Evolutionary conservation across 2,888 invertebrate species (phyloP).

Genomic region (Nomada goodeniana): DNA sequence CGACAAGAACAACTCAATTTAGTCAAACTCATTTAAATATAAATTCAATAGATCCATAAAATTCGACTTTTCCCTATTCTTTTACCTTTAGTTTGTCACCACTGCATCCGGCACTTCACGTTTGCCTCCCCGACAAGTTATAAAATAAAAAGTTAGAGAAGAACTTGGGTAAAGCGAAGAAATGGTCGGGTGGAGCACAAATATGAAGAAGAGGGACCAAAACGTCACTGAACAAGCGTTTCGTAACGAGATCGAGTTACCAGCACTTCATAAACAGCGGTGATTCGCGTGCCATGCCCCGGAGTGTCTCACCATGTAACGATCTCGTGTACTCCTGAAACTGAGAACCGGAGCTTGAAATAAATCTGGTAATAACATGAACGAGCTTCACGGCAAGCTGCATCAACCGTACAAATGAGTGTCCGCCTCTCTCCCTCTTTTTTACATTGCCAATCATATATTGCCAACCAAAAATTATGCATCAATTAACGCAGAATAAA

Average conservation of each 20-base stretch:
- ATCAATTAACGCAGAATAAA: no score
- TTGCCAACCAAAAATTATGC: no score
- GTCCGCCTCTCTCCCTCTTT: no score
- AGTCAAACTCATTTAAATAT: no score
- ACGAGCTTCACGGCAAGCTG: not conserved
- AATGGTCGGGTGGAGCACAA: not conserved
- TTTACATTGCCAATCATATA: no score
- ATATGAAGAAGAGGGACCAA: not conserved
- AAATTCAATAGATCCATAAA: not conserved
- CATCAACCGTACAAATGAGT: no score
- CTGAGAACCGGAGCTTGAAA: constrained; percentile 13
- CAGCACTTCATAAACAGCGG: not conserved
- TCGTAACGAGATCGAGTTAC: no score
- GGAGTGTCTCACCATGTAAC: not conserved
- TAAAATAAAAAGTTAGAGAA: no score
- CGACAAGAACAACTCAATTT: no score
- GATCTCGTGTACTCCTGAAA: not conserved
- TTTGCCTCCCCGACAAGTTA: not conserved
- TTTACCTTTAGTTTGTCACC: not conserved
- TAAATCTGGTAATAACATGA: constrained; percentile 30
- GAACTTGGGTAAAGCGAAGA: not conserved
- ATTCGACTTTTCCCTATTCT: not conserved
- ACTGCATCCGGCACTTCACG: not conserved
- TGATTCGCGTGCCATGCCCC: not conserved
- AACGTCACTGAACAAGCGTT: no score